A percentile compares a stretch with the other conserved stretches of the same genome.
Conservation (phyloP, 2,888 invertebrate genomes). For the Cerastis rubricosa region DNA sequence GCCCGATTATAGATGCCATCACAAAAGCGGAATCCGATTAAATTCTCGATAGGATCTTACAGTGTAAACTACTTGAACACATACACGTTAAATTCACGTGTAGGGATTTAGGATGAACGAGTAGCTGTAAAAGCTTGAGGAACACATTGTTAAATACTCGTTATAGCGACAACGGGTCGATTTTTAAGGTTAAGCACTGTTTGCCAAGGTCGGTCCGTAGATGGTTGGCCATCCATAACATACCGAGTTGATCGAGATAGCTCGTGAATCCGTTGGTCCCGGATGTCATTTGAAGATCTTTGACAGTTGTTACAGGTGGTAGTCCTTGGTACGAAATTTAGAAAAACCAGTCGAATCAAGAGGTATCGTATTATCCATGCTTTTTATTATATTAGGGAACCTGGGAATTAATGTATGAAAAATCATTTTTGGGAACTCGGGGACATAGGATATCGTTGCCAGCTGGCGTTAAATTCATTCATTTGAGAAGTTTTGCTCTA, state of each 20-base stretch:
- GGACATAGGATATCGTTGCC: too few species aligned
- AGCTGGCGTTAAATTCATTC: too few species aligned
- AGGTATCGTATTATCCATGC: too few species aligned
- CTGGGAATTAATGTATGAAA: too few species aligned
- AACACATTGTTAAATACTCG: not conserved
- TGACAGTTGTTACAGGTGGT: not conserved
- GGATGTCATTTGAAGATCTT: not conserved
- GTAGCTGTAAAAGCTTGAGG: not conserved
- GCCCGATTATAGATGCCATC: constrained; percentile 41
- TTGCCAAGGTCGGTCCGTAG: not conserved
- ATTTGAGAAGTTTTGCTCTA: constrained; percentile 34
- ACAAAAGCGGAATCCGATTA: constrained; percentile 36
- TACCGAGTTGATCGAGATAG: too few species aligned
- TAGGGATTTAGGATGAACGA: not conserved
- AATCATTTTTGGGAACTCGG: too few species aligned
- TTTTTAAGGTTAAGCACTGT: not conserved
- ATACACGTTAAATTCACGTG: not conserved
- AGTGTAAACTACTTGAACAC: not conserved
- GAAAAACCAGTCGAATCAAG: too few species aligned
- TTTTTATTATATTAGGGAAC: too few species aligned
- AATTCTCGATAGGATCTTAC: constrained; percentile 26
- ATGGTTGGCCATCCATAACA: not conserved
- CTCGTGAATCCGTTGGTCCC: fast-evolving
- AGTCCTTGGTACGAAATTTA: too few species aligned
- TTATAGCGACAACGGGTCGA: not conserved